Conservation (phyloP, 37 sponge, comb jelly and placozoan species). For the Spongilla lacustris region DNA sequence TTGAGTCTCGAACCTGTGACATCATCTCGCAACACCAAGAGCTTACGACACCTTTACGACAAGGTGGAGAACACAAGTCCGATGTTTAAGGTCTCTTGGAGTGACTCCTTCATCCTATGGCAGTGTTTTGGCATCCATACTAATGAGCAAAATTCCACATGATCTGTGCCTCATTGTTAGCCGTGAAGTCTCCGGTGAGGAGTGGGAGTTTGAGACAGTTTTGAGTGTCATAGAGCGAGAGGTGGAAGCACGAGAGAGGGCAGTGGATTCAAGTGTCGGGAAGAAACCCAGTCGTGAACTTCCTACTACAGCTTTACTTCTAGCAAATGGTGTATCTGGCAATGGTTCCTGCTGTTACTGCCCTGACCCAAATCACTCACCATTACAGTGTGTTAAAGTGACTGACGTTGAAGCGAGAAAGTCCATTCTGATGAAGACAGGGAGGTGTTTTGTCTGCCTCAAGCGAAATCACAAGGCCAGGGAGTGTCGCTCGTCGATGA, state of each 20-base stretch:
- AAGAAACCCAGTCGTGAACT: neutral
- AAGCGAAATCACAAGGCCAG: constrained; percentile 25
- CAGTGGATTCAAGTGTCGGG: neutral
- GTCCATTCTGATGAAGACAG: constrained; percentile 25
- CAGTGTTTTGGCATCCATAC: constrained; percentile 10
- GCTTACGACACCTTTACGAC: constrained; percentile 7
- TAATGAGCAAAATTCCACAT: constrained; percentile 9
- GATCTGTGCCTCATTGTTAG: constrained; percentile 27
- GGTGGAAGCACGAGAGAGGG: too few species aligned
- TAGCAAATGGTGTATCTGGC: constrained; percentile 12
- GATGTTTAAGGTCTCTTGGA: constrained; percentile 18
- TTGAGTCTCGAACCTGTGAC: constrained; percentile 7
- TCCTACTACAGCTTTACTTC: neutral
- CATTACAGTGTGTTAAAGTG: neutral
- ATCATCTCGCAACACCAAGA: neutral
- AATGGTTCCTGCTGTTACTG: neutral
- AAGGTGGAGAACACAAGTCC: neutral
- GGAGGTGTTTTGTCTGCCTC: constrained; percentile 40
- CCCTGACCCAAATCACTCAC: constrained; percentile 7
- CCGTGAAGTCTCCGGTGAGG: constrained; percentile 5
- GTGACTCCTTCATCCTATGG: constrained; percentile 21
- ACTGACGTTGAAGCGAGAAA: constrained; percentile 9
- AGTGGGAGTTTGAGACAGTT: constrained; percentile 9
- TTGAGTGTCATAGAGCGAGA: neutral
- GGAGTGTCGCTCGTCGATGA: constrained; percentile 21